Evolutionary conservation across 92 coral and sea anemone species (phyloP).

Genomic region (Epizoanthus stellaris): DNA sequence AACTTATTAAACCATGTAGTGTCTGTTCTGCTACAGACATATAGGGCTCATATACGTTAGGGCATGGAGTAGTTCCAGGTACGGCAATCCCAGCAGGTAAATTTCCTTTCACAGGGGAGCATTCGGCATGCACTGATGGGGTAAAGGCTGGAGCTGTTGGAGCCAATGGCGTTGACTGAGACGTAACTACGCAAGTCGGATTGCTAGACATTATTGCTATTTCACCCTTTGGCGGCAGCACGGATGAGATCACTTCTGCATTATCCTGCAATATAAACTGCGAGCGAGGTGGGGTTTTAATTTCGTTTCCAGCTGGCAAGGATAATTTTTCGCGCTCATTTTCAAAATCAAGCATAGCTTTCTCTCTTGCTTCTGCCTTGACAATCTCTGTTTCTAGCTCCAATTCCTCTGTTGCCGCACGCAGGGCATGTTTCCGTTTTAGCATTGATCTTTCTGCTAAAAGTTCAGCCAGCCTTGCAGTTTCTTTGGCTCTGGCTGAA

Average conservation of each 20-base stretch:
- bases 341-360: slow-evolving; percentile 10
- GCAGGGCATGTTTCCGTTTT: slow-evolving; percentile 8
- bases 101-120: no score
- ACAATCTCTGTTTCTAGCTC: slow-evolving; percentile 40
- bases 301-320: no score
- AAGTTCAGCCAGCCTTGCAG: slow-evolving; percentile 15
- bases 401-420: slow-evolving; percentile 12
- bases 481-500: background rate
- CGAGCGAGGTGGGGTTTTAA: background rate
- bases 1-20: background rate
- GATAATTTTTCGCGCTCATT: background rate
- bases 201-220: background rate
- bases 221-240: background rate
- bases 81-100: no score
- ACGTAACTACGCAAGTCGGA: background rate
- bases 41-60: background rate
- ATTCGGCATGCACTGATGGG: background rate
- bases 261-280: background rate
- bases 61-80: background rate
- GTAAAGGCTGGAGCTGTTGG: background rate
- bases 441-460: slow-evolving; percentile 27
- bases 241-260: background rate
- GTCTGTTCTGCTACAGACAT: background rate
- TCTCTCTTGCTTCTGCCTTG: slow-evolving; percentile 40
- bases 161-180: background rate